A percentile compares a stretch with the other conserved stretches of the same genome.
phyloP scores from a whole-genome alignment of 2,797 vertebrate genomes.

The Limosa lapponica region DNA sequence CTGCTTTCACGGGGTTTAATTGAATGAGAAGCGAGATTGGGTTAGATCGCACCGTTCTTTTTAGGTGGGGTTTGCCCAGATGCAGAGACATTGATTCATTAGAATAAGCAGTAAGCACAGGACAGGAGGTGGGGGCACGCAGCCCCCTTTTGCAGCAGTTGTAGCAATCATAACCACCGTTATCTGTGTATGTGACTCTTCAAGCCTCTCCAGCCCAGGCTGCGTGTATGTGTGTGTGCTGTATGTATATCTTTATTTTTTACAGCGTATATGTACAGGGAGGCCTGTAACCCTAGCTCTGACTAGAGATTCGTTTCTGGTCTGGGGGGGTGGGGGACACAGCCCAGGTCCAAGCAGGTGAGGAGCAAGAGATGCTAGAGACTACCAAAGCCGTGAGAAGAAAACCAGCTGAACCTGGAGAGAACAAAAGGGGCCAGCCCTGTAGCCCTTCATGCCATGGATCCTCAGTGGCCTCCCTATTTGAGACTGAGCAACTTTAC shows the following conservation, averaged over 20 bases:
- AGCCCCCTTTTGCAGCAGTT: not conserved
- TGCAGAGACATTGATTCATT: not conserved
- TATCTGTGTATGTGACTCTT: not conserved
- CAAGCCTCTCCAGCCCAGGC: not conserved
- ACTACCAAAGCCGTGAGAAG: not conserved
- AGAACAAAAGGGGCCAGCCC: not conserved
- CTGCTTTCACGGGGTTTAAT: conserved; percentile 78
- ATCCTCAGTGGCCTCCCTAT: not conserved
- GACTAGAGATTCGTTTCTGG: not conserved
- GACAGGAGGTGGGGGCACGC: not conserved
- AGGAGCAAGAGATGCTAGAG: not conserved
- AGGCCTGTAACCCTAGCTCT: not conserved
- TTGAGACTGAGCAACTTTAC: not conserved
- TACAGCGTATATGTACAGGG: rapidly evolving
- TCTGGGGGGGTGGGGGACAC: not conserved
- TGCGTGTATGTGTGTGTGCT: not conserved
- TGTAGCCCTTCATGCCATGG: not conserved
- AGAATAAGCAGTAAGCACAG: conserved; percentile 10
- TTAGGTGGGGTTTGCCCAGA: conserved; percentile 47
- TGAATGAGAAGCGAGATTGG: conserved; percentile 77
- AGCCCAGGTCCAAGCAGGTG: not conserved
- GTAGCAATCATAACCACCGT: not conserved
- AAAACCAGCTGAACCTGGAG: not conserved
- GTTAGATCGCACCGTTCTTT: conserved; percentile 68
- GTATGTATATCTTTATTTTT: not conserved